phyloP scores from a whole-genome alignment of 2,797 vertebrate genomes.

The Coccyzus lansbergi region DNA sequence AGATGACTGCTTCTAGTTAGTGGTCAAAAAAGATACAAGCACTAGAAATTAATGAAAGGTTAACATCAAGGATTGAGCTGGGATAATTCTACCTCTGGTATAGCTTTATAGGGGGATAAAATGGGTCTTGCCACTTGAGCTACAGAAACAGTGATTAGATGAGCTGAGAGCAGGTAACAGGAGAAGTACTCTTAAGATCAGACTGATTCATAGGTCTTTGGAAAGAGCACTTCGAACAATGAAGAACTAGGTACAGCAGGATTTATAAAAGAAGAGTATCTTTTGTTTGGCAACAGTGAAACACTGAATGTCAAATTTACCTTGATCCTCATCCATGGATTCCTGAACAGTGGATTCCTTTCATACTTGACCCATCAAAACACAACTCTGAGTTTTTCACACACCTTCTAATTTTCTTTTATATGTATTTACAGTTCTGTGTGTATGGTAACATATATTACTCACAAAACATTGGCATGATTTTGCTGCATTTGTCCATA shows the following conservation, averaged over 20 bases:
- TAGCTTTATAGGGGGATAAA: conserved; percentile 23
- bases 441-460: background rate
- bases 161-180: conserved; percentile 25
- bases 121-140: conserved; percentile 37
- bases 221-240: background rate
- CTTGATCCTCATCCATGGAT: background rate
- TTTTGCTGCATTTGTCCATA: background rate
- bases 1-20: background rate
- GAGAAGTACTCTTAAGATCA: conserved; percentile 32
- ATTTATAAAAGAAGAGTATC: background rate
- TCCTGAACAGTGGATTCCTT: background rate
- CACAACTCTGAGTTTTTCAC: background rate
- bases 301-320: background rate
- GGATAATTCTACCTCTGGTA: background rate
- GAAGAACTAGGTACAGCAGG: background rate
- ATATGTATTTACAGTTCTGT: background rate
- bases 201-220: conserved; percentile 29
- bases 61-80: background rate
- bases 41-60: background rate
- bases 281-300: conserved; percentile 15
- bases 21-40: background rate
- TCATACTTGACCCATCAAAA: background rate
- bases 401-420: background rate
- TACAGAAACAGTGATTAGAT: conserved; percentile 16
- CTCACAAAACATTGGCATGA: background rate